Evolutionary conservation across 2,113 vertebrate species (phyloP).

Genomic region (Archilochus colubris): DNA sequence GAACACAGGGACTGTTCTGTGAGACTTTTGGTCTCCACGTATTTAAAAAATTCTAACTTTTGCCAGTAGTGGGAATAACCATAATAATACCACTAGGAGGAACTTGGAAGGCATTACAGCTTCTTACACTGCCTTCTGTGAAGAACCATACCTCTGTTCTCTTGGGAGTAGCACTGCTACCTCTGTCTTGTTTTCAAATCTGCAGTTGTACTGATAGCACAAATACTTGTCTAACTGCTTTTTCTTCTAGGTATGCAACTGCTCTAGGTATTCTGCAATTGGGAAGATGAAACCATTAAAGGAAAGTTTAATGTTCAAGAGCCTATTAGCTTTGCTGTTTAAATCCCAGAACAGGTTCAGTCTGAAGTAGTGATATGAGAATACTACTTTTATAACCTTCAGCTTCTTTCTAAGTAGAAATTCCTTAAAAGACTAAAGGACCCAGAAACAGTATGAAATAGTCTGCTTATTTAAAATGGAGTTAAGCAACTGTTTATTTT

Average conservation of each 20-base stretch:
- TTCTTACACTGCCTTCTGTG: not conserved
- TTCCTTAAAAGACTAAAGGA: not conserved
- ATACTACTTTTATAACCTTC: not conserved
- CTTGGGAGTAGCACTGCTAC: not conserved
- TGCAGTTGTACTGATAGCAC: not conserved
- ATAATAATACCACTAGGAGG: not conserved
- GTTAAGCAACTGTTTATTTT: not conserved
- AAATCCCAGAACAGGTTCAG: not conserved
- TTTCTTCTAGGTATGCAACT: not conserved
- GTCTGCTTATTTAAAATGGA: not conserved
- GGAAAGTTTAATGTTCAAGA: not conserved
- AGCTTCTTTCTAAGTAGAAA: not conserved
- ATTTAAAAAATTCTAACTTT: not conserved
- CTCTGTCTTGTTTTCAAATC: not conserved
- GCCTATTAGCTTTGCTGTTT: not conserved
- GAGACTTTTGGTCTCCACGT: not conserved
- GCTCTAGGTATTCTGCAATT: not conserved
- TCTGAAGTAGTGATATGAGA: not conserved
- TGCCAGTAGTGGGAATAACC: not conserved
- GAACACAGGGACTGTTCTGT: not conserved
- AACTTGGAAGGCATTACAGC: not conserved
- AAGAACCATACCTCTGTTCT: not conserved
- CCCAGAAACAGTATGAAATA: not conserved
- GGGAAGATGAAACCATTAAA: not conserved
- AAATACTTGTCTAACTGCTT: not conserved